Evolutionary conservation across 2,888 invertebrate species (phyloP), one percentile per base, ranked within the genome.

Genomic region (Drosophila dives): DNA sequence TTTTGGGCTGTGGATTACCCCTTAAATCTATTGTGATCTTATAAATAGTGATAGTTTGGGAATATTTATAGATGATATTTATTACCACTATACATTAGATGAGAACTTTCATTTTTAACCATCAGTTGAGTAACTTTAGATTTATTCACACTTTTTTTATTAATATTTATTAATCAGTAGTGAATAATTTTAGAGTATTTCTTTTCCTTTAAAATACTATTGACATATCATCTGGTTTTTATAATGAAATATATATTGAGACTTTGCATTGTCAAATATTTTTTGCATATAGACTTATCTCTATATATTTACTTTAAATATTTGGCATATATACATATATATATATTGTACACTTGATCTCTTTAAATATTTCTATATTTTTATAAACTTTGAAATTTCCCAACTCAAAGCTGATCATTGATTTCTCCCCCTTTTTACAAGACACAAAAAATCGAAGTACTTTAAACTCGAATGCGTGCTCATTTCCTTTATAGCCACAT

Each of bases 401-500:
- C 33, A 42, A 36, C 54, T 15, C 32, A 53, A 50, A 29, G n/a
- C 7, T 75, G 77, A 79, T 79, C 78, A 65, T 49, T 45, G 66
- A 50, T 63, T 72, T 55, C 49, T 50, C 12, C 33, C 70, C 33
- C 49, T 42, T 33, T 63, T 38, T 29, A 29, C 17, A 23, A 53
- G 33, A 40, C 12, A 12, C 2, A 20, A 45, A 49, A 45, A 53
- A 51, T n/a, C 4, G 3, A 50, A 60, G 8, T 23, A 42, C 34
- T 26, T 63, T 29, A 36, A 48, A 58, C 54, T 65, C 38, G 36
- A 67, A 67, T 38, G 60, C 51, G 50, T 64, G 54, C 23, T 63
- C 66, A 81, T 81, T 77, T 71, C 63, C 77, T 71, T 66, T 76
- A 23, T 54, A 38, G 62, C 54, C 32, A 23, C 64, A 45, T 56